Conservation (phyloP, 2,797 vertebrate genomes). For the Anguilla pacifica region DNA sequence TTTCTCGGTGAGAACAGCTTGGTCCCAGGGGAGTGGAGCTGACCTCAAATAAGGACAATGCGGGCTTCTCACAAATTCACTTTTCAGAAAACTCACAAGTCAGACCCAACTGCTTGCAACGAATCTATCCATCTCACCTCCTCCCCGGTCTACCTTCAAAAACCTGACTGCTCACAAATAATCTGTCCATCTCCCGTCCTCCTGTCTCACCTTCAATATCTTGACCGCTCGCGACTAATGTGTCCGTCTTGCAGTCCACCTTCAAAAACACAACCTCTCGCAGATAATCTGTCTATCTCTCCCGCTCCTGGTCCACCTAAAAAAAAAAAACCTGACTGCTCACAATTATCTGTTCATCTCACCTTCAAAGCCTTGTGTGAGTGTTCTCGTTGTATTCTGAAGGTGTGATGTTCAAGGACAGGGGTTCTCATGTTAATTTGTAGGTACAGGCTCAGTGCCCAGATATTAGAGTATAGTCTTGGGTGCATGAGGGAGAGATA, state of each 20-base stretch:
- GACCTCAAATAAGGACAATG: slow-evolving; percentile 34
- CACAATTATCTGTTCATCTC: too few species aligned
- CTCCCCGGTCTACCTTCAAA: background rate
- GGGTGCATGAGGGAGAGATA: background rate
- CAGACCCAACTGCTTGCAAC: background rate
- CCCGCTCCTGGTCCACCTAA: too few species aligned
- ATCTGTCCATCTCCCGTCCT: background rate
- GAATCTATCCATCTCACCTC: background rate
- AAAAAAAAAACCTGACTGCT: too few species aligned
- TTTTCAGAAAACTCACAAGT: slow-evolving; percentile 37
- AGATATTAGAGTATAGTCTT: background rate
- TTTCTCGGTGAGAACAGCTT: background rate
- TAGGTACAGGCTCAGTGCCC: background rate
- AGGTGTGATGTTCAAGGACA: background rate
- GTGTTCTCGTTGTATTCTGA: background rate
- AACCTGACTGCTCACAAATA: background rate
- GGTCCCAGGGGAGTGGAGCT: background rate
- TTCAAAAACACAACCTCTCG: background rate
- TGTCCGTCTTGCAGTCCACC: too few species aligned
- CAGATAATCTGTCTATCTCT: background rate
- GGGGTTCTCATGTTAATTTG: background rate
- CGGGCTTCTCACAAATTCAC: slow-evolving; percentile 25
- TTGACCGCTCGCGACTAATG: too few species aligned
- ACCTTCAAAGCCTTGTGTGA: background rate
- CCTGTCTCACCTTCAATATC: too few species aligned